A percentile compares a stretch with the other conserved stretches of the same genome.
Conservation (phyloP, 2,113 vertebrate species). For the Pseudorectes ferrugineus region DNA sequence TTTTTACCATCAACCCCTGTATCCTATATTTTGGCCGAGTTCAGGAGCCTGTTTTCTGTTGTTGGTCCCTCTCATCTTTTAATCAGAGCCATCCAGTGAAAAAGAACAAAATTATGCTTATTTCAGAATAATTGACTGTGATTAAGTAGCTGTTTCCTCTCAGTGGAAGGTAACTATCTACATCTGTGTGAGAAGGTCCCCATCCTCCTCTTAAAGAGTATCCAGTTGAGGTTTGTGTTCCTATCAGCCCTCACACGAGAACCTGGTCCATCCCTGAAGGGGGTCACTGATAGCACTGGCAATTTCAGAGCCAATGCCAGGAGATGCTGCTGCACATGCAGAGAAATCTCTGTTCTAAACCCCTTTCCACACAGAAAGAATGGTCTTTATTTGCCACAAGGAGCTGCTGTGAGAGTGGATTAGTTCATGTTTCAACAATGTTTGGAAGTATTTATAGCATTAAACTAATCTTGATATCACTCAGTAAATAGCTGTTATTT, state of each 20-base stretch:
- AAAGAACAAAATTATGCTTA: not conserved
- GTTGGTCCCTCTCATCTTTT: not conserved
- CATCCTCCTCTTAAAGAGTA: not conserved
- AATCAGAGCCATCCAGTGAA: not conserved
- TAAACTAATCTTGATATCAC: not conserved
- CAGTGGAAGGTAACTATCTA: not conserved
- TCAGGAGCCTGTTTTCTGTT: not conserved
- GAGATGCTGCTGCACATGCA: not conserved
- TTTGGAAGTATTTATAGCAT: not conserved
- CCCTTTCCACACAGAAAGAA: not conserved
- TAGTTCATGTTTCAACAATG: not conserved
- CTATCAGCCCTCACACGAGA: not conserved
- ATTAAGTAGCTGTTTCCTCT: not conserved
- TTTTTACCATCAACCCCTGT: not conserved
- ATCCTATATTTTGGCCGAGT: not conserved
- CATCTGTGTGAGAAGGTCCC: not conserved
- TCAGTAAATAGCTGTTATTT: not conserved
- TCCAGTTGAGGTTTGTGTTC: not conserved
- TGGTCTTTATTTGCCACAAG: not conserved
- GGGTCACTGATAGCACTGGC: no score
- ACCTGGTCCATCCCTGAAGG: not conserved
- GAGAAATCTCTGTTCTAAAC: not conserved
- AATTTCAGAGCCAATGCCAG: not conserved
- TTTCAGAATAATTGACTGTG: not conserved
- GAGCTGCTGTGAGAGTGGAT: not conserved